Evolutionary conservation across 2,888 invertebrate species (phyloP).

Genomic region (Rotaria magnacalcarata): DNA sequence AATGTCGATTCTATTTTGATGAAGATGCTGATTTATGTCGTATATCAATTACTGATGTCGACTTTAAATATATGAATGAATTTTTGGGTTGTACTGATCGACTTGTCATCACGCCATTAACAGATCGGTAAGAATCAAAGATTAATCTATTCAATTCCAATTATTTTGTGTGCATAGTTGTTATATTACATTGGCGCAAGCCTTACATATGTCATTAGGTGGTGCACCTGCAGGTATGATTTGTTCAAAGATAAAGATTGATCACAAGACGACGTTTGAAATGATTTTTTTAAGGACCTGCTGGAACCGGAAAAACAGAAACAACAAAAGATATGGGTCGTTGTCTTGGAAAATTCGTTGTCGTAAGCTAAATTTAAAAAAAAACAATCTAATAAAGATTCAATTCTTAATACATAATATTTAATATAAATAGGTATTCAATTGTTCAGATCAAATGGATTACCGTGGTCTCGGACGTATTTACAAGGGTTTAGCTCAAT

Average conservation of each 20-base stretch:
- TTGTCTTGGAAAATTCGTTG: constrained; percentile 87
- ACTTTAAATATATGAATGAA: constrained; percentile 89
- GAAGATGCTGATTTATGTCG: constrained; percentile 86
- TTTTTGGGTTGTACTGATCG: constrained; percentile 92
- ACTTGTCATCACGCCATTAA: constrained; percentile 87
- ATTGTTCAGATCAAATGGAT: constrained; percentile 66
- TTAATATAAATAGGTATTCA: constrained; percentile 60
- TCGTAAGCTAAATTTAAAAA: constrained; percentile 55
- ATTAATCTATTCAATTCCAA: not conserved
- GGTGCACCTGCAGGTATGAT: constrained; percentile 64
- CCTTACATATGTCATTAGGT: constrained; percentile 88
- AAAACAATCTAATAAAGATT: not conserved
- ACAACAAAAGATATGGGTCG: constrained; percentile 97
- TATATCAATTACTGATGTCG: constrained; percentile 87
- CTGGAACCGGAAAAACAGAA: constrained; percentile 96
- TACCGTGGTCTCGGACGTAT: constrained; percentile 89
- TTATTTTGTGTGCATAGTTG: constrained; percentile 66
- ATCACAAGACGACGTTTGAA: constrained; percentile 63
- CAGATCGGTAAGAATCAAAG: constrained; percentile 72
- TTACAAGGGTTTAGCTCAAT: constrained; percentile 88
- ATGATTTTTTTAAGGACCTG: constrained; percentile 78
- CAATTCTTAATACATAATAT: too few species aligned
- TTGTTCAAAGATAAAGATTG: not conserved
- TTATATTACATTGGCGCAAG: constrained; percentile 91
- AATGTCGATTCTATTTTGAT: constrained; percentile 90